Conservation (phyloP, 2,797 vertebrate genomes). For the Acropternis orthonyx region DNA sequence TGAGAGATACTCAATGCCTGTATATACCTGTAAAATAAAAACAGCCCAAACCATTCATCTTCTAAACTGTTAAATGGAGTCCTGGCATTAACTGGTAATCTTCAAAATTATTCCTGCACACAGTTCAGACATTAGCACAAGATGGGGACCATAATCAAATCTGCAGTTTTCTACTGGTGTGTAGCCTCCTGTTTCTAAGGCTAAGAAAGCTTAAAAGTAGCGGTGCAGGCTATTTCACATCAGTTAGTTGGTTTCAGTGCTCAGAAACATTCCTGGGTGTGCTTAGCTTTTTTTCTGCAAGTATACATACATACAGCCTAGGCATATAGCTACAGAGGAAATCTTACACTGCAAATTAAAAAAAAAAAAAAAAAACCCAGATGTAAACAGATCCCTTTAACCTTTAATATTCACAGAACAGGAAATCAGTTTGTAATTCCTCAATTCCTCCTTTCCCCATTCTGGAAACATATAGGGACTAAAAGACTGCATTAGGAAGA, state of each 20-base stretch:
- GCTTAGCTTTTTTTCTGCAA: background rate
- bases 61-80: background rate
- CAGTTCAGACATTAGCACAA: background rate
- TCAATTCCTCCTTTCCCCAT: background rate
- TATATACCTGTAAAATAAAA: background rate
- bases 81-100: background rate
- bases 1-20: background rate
- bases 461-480: background rate
- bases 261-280: background rate
- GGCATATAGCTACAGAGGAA: background rate
- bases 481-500: background rate
- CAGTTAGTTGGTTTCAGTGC: background rate
- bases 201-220: background rate
- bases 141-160: background rate
- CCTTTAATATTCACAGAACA: background rate
- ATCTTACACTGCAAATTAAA: background rate
- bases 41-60: background rate
- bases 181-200: background rate
- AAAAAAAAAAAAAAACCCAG: background rate
- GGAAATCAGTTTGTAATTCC: background rate
- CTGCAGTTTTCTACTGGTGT: background rate
- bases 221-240: background rate
- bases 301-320: fast-evolving
- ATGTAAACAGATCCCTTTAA: background rate
- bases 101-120: background rate